phyloP scores from a whole-genome alignment of 2,888 invertebrate genomes.

The Parasteatoda lunata region DNA sequence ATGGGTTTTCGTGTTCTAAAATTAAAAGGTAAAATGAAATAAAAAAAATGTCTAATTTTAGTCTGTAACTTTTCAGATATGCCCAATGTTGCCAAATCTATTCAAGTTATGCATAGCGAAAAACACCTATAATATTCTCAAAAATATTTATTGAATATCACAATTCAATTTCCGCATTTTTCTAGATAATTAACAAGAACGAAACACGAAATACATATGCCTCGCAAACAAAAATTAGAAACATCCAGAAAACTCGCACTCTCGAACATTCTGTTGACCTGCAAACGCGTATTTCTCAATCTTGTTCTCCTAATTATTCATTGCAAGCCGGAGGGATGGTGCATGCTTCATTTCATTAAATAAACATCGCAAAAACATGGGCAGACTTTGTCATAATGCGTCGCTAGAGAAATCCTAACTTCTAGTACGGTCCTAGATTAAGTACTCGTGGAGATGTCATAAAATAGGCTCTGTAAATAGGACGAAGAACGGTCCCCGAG shows the following conservation, averaged over 20 bases:
- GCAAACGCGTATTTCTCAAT: background rate
- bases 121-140: too few species aligned
- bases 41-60: too few species aligned
- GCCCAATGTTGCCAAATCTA: too few species aligned
- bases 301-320: background rate
- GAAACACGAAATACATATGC: too few species aligned
- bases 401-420: background rate
- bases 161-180: too few species aligned
- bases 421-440: background rate
- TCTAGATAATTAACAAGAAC: too few species aligned
- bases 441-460: background rate
- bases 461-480: background rate
- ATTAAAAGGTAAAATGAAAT: too few species aligned
- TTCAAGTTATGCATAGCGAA: too few species aligned
- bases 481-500: background rate
- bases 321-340: background rate
- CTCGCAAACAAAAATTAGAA: background rate
- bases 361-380: conserved; percentile 13
- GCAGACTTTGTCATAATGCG: background rate
- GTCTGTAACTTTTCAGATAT: too few species aligned
- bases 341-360: background rate
- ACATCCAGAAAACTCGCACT: background rate
- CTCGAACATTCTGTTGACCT: background rate
- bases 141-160: too few species aligned
- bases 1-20: too few species aligned